Evolutionary conservation across 2,113 vertebrate species (phyloP).

Genomic region (Centropristis striata): DNA sequence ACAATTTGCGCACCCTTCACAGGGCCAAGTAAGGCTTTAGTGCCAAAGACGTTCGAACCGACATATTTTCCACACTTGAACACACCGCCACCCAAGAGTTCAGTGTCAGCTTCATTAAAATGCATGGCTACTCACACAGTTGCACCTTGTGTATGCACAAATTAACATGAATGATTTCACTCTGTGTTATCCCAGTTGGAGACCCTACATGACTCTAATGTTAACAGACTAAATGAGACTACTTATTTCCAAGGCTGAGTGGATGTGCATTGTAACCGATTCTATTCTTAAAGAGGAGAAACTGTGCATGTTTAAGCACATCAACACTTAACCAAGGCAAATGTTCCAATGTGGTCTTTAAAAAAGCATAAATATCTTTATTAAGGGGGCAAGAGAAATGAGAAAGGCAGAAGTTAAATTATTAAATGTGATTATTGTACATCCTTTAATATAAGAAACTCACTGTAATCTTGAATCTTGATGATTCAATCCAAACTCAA

Average conservation of each 20-base stretch:
- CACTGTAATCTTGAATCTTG: neutral
- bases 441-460: neutral
- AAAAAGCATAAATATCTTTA: neutral
- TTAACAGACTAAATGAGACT: conserved; percentile 64
- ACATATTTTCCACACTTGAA: conserved; percentile 71
- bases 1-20: conserved; percentile 53
- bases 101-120: conserved; percentile 74
- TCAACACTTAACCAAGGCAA: conserved; percentile 16
- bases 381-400: neutral
- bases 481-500: neutral
- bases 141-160: conserved; percentile 73
- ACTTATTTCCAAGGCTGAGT: conserved; percentile 39
- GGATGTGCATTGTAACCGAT: conserved; percentile 45
- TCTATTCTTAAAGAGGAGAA: conserved; percentile 13
- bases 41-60: conserved; percentile 67
- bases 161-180: conserved; percentile 75
- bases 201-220: conserved; percentile 65
- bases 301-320: conserved; percentile 9
- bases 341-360: neutral
- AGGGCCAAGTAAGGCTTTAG: conserved; percentile 53
- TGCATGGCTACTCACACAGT: conserved; percentile 66
- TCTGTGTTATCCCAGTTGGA: conserved; percentile 67
- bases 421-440: neutral
- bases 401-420: neutral
- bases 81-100: conserved; percentile 60